phyloP scores from a whole-genome alignment of 1,140 invertebrate species.

The Drosophila leontia region DNA sequence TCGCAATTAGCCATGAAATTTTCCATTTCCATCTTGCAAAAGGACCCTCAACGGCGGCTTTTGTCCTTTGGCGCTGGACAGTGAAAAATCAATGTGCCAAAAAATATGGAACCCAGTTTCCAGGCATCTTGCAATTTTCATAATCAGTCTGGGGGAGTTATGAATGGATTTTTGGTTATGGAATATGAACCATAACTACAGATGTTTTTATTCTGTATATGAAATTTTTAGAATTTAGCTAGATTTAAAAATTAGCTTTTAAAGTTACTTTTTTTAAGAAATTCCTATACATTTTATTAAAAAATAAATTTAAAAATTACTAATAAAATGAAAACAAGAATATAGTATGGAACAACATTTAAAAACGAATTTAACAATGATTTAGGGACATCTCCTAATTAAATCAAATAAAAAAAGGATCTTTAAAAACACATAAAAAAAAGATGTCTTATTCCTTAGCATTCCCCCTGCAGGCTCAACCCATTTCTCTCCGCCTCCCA shows the following conservation, averaged over 20 bases:
- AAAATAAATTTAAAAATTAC: too few species aligned
- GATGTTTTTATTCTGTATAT: background rate
- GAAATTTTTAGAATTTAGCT: background rate
- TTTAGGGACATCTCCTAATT: background rate
- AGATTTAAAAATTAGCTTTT: background rate
- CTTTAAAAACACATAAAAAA: background rate
- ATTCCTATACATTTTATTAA: too few species aligned
- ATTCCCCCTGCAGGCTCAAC: background rate
- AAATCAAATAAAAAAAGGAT: background rate
- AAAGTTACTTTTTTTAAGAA: too few species aligned
- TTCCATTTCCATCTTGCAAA: conserved; percentile 55
- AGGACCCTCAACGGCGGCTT: conserved; percentile 31
- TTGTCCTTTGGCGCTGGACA: conserved; percentile 47
- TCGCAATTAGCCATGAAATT: conserved; percentile 76
- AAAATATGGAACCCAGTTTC: conserved; percentile 11
- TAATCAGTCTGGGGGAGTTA: conserved; percentile 33
- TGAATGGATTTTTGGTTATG: conserved; percentile 11
- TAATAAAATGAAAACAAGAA: too few species aligned
- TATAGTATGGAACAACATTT: too few species aligned
- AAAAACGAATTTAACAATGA: background rate
- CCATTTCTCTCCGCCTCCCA: background rate
- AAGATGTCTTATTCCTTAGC: background rate
- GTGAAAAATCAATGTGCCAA: conserved; percentile 51
- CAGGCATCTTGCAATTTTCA: conserved; percentile 24
- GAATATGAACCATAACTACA: background rate